These are phyloP conservation scores for Petroica traversi DNA, from an alignment of 2,113 vertebrate genomes.

Conservation along the genomic window DNA sequence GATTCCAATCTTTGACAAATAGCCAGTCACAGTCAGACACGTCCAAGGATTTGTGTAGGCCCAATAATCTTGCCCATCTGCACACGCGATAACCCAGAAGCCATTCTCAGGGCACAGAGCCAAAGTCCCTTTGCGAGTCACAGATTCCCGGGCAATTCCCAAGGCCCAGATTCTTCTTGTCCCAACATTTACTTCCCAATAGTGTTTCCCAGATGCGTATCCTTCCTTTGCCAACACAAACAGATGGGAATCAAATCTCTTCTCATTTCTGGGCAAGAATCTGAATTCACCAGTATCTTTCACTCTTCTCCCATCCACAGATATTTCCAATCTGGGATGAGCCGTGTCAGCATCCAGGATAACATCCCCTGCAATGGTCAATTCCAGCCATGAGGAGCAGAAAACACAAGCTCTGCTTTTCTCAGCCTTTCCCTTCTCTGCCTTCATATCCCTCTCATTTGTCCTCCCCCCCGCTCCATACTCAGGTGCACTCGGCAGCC, in stretches of 20 bases:
- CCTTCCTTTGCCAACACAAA: not conserved
- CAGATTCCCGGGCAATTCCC: not conserved
- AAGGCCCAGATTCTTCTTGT: not conserved
- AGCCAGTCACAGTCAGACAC: not conserved
- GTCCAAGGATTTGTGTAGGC: not conserved
- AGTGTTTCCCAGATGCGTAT: not conserved
- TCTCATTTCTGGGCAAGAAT: rapidly evolving
- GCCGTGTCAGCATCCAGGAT: not conserved
- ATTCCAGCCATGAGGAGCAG: not conserved
- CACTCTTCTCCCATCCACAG: not conserved
- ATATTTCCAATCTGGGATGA: not conserved
- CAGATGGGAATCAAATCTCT: not conserved
- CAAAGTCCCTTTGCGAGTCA: not conserved
- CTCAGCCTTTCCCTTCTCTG: not conserved
- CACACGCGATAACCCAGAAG: not conserved
- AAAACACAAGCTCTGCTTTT: not conserved
- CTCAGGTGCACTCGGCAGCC: not conserved
- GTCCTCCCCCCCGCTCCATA: not conserved
- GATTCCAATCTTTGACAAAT: not conserved
- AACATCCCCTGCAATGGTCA: not conserved
- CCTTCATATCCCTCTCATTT: not conserved
- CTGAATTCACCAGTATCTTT: not conserved
- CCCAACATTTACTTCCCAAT: not conserved
- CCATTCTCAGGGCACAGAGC: not conserved
- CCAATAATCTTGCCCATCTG: not conserved